Base-by-base conservation (phyloP, 2,888 invertebrate species). In the Furcula furcula region DNA sequence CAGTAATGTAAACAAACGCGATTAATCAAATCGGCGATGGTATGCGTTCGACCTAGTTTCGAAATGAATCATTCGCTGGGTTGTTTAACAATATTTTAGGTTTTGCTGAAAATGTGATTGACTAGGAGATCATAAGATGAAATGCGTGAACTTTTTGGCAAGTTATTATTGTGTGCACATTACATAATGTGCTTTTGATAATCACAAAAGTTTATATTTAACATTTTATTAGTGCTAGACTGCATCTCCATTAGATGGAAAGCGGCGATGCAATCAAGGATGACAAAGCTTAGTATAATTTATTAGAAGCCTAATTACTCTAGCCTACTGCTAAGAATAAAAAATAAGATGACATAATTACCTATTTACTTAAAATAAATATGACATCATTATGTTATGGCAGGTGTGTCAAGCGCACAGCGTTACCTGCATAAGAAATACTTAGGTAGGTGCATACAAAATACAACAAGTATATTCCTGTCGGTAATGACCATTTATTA, bases 121-220 rank as follows among this genome's bases (percentile, higher is more conserved):
- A 25, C n/a, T 25, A 15, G 27, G 14, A 27, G n/a, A 18, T 11
- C 6, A 9, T 10, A 9, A 27, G 6, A 25, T 18, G 21, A 43
- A 31, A 34, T 43, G 35, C 50, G 54, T 47, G 36, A 51, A 40
- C 45, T 38, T 45, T 43, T 54, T 53, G 46, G 49, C 46, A 41
- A 36, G 32, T 30, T 31, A 27, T 40, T 43, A 38, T 34, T 55
- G 41, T n/a, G n/a, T n/a, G n/a, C n/a, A n/a, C n/a, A n/a, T n/a
- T n/a, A n/a, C n/a, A n/a, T n/a, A n/a, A n/a, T n/a, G n/a, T n/a
- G n/a, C n/a, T n/a, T n/a, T n/a, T n/a, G n/a, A n/a, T n/a, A n/a
- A n/a, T n/a, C n/a, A n/a, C n/a, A n/a, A n/a, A n/a, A n/a, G n/a
- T n/a, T n/a, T n/a, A n/a, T n/a, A n/a, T n/a, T n/a, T n/a, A n/a